A percentile compares a stretch with the other conserved stretches of the same genome.
Evolutionary conservation across 1,140 invertebrate species (phyloP).

Genomic region (Scaptomyza hsui): DNA sequence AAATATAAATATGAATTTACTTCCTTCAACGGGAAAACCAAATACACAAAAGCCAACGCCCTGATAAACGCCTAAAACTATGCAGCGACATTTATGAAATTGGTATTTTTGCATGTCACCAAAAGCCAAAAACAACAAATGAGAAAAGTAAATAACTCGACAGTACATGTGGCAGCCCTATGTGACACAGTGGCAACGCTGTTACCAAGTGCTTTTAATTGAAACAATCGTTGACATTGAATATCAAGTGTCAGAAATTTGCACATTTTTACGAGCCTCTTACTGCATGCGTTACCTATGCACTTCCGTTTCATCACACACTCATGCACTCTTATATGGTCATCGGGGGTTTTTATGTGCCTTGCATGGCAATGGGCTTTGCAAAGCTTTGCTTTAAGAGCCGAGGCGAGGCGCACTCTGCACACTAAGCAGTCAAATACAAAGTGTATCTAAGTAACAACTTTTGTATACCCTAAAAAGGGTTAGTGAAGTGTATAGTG

Average conservation of each 20-base stretch:
- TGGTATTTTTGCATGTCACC: constrained; percentile 65
- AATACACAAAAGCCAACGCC: constrained; percentile 16
- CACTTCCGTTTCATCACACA: constrained; percentile 38
- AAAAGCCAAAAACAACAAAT: constrained; percentile 10
- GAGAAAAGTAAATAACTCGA: constrained; percentile 70
- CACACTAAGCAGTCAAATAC: constrained; percentile 22
- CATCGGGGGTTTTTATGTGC: constrained; percentile 27
- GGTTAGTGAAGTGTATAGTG: not conserved
- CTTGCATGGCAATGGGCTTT: constrained; percentile 45
- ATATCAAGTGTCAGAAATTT: constrained; percentile 65
- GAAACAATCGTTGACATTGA: constrained; percentile 72
- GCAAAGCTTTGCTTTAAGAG: constrained; percentile 19
- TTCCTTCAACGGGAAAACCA: constrained; percentile 15
- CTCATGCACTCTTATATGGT: constrained; percentile 12
- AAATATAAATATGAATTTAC: not conserved
- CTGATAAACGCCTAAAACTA: constrained; percentile 62
- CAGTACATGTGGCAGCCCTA: constrained; percentile 9
- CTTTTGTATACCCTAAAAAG: constrained; percentile 8
- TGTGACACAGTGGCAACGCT: constrained; percentile 5
- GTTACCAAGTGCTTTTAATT: constrained; percentile 59
- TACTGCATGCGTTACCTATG: constrained; percentile 67
- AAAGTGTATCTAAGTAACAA: not conserved
- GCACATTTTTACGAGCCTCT: constrained; percentile 58
- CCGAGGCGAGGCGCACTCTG: constrained; percentile 27
- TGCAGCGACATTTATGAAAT: constrained; percentile 76